A percentile compares a stretch with the other conserved stretches of the same genome.
These are phyloP conservation scores for Aphis craccivora DNA, from an alignment of 1,140 invertebrate species.

Conservation along the genomic window DNA sequence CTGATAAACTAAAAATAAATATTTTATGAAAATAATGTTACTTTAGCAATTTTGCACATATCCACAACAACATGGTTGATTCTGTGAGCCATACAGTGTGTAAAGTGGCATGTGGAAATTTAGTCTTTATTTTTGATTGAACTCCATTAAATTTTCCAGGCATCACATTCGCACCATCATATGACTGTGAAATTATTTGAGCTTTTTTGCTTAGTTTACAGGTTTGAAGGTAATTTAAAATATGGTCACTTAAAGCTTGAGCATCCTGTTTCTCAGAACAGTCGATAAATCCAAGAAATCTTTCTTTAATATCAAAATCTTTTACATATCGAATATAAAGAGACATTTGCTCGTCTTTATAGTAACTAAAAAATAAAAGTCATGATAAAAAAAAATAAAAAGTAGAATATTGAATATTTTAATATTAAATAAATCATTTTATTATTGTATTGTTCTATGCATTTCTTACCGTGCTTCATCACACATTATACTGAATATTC, in stretches of 20 bases:
- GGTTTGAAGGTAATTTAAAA: not conserved
- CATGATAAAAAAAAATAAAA: not conserved
- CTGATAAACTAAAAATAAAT: not conserved
- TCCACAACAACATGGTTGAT: not conserved
- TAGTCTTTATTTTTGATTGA: constrained; percentile 19
- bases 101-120: constrained; percentile 7
- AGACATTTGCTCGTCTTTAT: constrained; percentile 35
- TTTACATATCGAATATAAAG: constrained; percentile 18
- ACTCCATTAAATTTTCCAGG: constrained; percentile 25
- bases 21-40: constrained; percentile 12
- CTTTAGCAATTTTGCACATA: not conserved
- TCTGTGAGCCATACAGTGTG: constrained; percentile 4
- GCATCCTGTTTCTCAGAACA: constrained; percentile 15
- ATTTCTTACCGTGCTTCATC: constrained; percentile 41
- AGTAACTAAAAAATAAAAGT: constrained; percentile 6
- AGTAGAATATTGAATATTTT: not conserved
- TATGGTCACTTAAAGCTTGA: not conserved
- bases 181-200: constrained; percentile 27
- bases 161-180: constrained; percentile 35
- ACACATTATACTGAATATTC: constrained; percentile 23
- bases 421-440: not conserved
- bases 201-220: constrained; percentile 9
- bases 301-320: constrained; percentile 21
- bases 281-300: constrained; percentile 32
- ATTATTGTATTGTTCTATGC: not conserved